phyloP scores from a whole-genome alignment of 2,888 invertebrate species.

The Acrobasis suavella region DNA sequence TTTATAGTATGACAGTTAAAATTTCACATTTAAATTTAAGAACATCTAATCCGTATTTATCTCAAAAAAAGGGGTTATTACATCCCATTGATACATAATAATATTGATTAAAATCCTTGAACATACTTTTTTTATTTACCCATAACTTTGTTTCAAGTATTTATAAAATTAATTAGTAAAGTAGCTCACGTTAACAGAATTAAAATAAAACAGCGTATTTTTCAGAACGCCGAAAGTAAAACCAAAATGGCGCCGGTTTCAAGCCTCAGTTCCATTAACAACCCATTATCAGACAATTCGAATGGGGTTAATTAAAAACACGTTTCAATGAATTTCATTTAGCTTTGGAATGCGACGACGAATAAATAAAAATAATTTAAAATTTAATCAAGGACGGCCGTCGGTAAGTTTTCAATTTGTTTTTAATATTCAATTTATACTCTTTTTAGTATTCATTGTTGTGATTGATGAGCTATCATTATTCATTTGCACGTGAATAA shows the following conservation, averaged over 20 bases:
- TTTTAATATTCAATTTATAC: background rate
- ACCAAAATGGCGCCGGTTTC: background rate
- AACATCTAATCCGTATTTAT: too few species aligned
- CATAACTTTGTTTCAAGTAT: too few species aligned
- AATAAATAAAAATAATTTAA: slow-evolving; percentile 7
- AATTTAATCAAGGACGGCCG: background rate
- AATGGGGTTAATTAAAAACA: slow-evolving; percentile 30
- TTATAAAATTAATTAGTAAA: too few species aligned
- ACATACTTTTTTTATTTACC: too few species aligned
- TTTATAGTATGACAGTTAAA: too few species aligned
- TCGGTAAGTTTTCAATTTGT: slow-evolving; percentile 7
- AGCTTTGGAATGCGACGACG: slow-evolving; percentile 17
- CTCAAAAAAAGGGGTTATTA: too few species aligned
- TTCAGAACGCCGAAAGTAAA: background rate
- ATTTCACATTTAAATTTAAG: too few species aligned
- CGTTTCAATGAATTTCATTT: slow-evolving; percentile 28
- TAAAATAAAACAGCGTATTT: background rate
- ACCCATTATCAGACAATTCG: slow-evolving; percentile 11
- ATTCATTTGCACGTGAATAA: background rate
- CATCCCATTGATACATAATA: too few species aligned
- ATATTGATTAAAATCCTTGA: too few species aligned
- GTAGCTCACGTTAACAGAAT: background rate
- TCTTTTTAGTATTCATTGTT: background rate
- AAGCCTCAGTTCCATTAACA: slow-evolving; percentile 12
- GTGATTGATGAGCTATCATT: background rate